Percentiles rank a stretch among this genome's conserved stretches.
Evolutionary conservation across 2,797 vertebrate genomes (phyloP).

Genomic region (Pangasius mekongensis): DNA sequence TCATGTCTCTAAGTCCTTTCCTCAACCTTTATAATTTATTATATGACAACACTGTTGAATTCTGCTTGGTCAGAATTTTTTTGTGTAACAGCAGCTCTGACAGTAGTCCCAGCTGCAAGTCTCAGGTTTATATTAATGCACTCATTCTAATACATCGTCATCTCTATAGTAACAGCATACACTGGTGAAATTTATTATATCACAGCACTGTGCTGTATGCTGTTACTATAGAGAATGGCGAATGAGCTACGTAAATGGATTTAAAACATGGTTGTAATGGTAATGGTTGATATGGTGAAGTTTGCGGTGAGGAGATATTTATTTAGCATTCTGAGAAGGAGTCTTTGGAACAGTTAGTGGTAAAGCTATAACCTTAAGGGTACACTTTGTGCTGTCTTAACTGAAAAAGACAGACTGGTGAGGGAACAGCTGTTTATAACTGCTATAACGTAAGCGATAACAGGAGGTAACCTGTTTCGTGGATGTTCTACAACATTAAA

Average conservation of each 20-base stretch:
- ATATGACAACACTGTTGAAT: background rate
- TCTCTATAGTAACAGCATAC: background rate
- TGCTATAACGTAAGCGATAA: background rate
- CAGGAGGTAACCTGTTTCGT: background rate
- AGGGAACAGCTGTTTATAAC: background rate
- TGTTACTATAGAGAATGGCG: background rate
- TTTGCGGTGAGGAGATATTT: background rate
- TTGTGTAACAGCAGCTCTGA: background rate
- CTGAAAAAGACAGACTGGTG: background rate
- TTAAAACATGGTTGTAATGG: background rate
- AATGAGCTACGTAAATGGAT: background rate
- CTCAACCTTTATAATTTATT: background rate
- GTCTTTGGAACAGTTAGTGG: background rate
- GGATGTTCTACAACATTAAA: background rate
- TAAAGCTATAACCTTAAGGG: background rate
- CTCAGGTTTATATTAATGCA: background rate
- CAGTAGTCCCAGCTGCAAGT: background rate
- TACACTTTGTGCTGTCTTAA: background rate
- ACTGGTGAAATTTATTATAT: background rate
- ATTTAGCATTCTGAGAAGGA: background rate
- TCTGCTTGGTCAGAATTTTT: slow-evolving; percentile 14
- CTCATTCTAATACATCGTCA: background rate
- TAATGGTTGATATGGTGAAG: background rate
- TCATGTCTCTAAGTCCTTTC: background rate
- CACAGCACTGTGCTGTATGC: no score